Base-by-base conservation (phyloP, 2,888 invertebrate species). In the Sarcophaga subvicina region DNA sequence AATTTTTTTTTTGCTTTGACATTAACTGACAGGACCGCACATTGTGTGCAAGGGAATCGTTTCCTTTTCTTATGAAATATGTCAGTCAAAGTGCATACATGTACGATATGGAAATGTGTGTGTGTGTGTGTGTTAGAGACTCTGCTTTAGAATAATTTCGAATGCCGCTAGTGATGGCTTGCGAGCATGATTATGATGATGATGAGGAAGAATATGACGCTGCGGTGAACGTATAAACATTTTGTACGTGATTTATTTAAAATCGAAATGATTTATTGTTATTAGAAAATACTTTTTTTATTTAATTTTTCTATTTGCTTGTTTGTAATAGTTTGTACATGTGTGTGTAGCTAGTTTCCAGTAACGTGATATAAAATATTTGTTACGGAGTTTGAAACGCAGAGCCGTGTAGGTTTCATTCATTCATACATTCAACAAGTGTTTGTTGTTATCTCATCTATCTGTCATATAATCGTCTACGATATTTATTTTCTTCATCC, bases 21-120 rank as follows among this genome's bases (percentile, higher is more conserved):
- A 82, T 12, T 84, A 84, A 87, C 84, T 84, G 84, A 81, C 87
- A 87, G 87, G 87, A 87, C 84, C 87, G 83, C 87, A 81, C 87
- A 66, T 63, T 76, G 81, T 49, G 54, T 81, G 54, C 81, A 71
- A 54, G 12, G 17, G 49, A 80, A 85, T 80, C 37, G 62, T 67
- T 76, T 83, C 77, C 59, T 69, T 54, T 67, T 73, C 71, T 59
- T 78, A 67, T 22, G 66, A 27, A 79, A 84, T 60, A 17, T 78
- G 66, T 80, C 80, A 80, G 86, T 37, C 78, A 78, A 62, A 62
- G 14, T 71, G 60, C n/a, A 59, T n/a, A 27, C 8, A 11, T 47
- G 27, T 47, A 45, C 20, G 62, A 14, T 47, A 20, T 1, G 3
- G n/a, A 17, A 60, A 59, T 25, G 14, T 59, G 45, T 73, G 4